phyloP scores from a whole-genome alignment of 2,113 vertebrate species.

The Marcusenius ussheri region DNA sequence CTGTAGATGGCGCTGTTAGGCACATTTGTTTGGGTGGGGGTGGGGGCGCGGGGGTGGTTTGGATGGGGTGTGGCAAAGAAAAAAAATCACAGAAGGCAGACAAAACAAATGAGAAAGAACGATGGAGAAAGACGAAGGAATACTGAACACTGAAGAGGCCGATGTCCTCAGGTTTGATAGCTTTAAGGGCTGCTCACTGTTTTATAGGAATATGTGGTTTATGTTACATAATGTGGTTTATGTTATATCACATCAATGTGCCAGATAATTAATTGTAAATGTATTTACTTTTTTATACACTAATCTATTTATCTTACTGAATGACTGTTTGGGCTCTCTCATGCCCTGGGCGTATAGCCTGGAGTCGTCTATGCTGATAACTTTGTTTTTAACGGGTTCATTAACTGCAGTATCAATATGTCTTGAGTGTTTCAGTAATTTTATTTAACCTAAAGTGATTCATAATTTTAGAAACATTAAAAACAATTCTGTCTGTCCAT shows the following conservation, averaged over 20 bases:
- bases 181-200: not conserved
- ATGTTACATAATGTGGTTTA: not conserved
- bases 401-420: not conserved
- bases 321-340: not conserved
- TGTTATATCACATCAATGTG: not conserved
- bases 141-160: not conserved
- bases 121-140: not conserved
- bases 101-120: conserved; percentile 2
- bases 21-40: conserved; percentile 29
- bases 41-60: conserved; percentile 1
- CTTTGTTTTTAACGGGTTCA: not conserved
- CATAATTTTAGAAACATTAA: not conserved
- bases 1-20: conserved; percentile 52
- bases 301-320: not conserved
- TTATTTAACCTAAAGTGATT: not conserved
- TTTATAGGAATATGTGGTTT: not conserved
- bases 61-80: conserved; percentile 26
- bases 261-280: not conserved
- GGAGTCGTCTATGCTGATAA: not conserved
- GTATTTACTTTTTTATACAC: not conserved
- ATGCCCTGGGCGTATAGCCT: not conserved
- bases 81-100: conserved; percentile 29
- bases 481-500: not conserved
- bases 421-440: not conserved
- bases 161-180: not conserved